Conservation (phyloP, 2,888 invertebrate genomes). For the Ophioninae sp. region DNA sequence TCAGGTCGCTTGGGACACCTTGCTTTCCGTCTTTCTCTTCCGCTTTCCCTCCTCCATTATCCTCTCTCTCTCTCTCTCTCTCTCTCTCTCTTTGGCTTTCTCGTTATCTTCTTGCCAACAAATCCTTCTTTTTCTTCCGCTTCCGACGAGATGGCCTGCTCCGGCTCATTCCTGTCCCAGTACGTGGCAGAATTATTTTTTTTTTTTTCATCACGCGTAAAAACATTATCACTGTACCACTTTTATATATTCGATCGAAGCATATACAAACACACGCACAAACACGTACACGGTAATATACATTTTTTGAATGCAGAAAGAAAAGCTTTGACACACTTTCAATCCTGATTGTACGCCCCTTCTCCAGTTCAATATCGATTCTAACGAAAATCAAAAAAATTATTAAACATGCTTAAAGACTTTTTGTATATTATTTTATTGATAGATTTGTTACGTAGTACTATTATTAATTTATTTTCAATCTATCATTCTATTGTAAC, state of each 20-base stretch:
- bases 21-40: conserved; percentile 12
- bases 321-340: too few relatives aligned
- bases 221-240: conserved; percentile 40
- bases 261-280: too few relatives aligned
- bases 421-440: too few relatives aligned
- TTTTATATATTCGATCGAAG: neutral
- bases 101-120: conserved; percentile 43
- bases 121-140: conserved; percentile 62
- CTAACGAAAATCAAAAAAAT: too few relatives aligned
- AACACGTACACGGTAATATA: too few relatives aligned
- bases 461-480: too few relatives aligned
- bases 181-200: conserved; percentile 1
- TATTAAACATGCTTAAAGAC: too few relatives aligned
- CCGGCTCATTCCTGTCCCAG: conserved; percentile 36
- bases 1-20: conserved; percentile 62
- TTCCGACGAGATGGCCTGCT: conserved; percentile 56
- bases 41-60: conserved; percentile 21
- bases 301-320: too few relatives aligned
- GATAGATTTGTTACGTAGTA: too few relatives aligned
- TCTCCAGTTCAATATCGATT: too few relatives aligned
- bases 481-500: too few relatives aligned
- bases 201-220: conserved; percentile 29
- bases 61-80: conserved; percentile 64
- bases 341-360: too few relatives aligned
- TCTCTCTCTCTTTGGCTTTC: neutral